A percentile compares a stretch with the other conserved stretches of the same genome.
Conservation (phyloP, 2,888 invertebrate species). For the Nebria brevicollis region DNA sequence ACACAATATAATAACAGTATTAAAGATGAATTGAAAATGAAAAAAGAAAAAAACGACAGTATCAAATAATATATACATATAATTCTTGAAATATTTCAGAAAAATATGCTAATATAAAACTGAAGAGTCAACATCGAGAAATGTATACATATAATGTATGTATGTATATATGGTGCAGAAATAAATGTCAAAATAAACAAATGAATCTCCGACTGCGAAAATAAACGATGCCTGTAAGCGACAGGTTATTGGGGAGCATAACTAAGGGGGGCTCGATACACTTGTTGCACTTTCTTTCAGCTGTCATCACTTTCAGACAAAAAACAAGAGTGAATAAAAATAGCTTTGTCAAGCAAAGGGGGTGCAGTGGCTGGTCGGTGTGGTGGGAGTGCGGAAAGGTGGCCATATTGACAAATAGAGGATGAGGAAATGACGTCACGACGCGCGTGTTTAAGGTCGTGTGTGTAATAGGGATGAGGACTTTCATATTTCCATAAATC, state of each 20-base stretch:
- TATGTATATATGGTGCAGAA: not conserved
- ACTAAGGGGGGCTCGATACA: not conserved
- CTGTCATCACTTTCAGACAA: not conserved
- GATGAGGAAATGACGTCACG: not conserved
- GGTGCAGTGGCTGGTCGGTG: not conserved
- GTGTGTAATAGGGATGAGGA: not conserved
- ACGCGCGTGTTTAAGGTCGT: too few species aligned
- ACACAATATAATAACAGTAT: too few species aligned
- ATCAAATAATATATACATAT: too few species aligned
- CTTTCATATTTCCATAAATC: not conserved
- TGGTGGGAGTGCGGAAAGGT: not conserved
- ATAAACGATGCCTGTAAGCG: not conserved
- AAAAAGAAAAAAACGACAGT: too few species aligned
- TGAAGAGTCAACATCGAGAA: not conserved
- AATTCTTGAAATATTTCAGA: not conserved
- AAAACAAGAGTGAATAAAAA: not conserved
- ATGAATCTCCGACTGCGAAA: not conserved
- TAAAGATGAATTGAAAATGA: too few species aligned
- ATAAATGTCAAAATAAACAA: slow-evolving; percentile 1
- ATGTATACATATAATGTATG: not conserved
- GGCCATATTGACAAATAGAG: not conserved
- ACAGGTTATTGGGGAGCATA: not conserved
- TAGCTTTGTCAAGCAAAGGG: not conserved
- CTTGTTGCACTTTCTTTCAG: not conserved
- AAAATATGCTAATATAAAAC: not conserved